These are phyloP conservation scores for Adela reaumurella DNA, from an alignment of 2,888 invertebrate species.

Conservation along the genomic window DNA sequence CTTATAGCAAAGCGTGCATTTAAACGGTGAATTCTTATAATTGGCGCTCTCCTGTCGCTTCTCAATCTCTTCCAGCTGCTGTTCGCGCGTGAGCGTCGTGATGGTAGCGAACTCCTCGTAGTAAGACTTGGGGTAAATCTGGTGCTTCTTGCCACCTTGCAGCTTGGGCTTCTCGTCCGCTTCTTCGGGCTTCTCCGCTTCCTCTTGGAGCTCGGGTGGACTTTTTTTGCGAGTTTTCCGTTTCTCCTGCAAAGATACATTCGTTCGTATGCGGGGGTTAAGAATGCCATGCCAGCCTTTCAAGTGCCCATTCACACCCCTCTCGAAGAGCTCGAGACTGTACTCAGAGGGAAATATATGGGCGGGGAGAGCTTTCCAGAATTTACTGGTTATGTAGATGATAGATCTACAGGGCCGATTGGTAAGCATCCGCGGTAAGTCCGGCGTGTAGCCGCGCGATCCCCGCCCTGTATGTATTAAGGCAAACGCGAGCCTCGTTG, in stretches of 20 bases:
- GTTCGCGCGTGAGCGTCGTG: neutral
- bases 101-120: neutral
- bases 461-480: no score
- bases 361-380: no score
- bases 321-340: no score
- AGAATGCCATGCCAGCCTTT: no score
- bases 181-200: neutral
- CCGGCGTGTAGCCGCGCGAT: no score
- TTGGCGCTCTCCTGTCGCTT: neutral
- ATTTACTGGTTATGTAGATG: no score
- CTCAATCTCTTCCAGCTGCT: slow-evolving; percentile 4
- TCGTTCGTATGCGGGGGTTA: no score
- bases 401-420: no score
- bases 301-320: no score
- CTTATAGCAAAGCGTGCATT: slow-evolving; percentile 3
- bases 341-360: no score
- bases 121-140: neutral
- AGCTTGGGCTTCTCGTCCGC: neutral
- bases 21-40: slow-evolving; percentile 3
- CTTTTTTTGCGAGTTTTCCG: neutral
- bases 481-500: no score
- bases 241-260: neutral
- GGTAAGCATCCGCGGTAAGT: no score
- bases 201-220: neutral
- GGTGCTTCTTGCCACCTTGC: neutral